These are phyloP conservation scores for Pogonognathellus flavescens DNA, from an alignment of 1,140 invertebrate genomes.

Conservation along the genomic window DNA sequence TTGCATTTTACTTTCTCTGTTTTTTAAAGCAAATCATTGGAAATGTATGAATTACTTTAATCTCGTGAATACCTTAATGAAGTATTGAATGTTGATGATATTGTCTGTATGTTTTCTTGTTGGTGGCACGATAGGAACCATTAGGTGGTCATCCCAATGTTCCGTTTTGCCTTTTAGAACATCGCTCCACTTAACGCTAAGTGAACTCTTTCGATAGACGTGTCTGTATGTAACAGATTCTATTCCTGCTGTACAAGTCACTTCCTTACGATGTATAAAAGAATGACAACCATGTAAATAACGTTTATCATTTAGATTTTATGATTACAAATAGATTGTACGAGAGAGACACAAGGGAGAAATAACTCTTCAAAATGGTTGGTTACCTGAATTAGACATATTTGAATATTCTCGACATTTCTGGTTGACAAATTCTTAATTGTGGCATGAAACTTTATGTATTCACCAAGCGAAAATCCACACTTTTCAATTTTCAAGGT, in stretches of 20 bases:
- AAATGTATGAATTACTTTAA: too few relatives aligned
- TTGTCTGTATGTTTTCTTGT: not conserved
- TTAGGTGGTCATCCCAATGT: not conserved
- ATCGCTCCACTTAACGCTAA: not conserved
- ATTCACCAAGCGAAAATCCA: not conserved
- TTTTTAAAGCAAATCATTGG: too few relatives aligned
- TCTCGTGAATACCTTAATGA: not conserved
- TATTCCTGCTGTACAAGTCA: not conserved
- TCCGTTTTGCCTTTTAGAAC: not conserved
- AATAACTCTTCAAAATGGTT: not conserved
- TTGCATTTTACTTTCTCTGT: too few relatives aligned
- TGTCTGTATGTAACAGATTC: not conserved
- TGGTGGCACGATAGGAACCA: not conserved
- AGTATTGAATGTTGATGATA: not conserved
- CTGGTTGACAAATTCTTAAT: not conserved
- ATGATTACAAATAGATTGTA: too few relatives aligned
- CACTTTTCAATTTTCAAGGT: conserved; percentile 16
- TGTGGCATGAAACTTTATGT: not conserved
- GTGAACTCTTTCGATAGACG: not conserved
- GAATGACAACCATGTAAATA: not conserved
- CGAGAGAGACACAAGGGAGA: too few relatives aligned
- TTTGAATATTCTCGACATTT: conserved; percentile 6
- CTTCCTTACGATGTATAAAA: not conserved
- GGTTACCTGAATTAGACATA: conserved; percentile 1
- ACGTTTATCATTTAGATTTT: not conserved